Conservation (phyloP, 2,113 vertebrate species). For the Epinephelus cyanopodus region DNA sequence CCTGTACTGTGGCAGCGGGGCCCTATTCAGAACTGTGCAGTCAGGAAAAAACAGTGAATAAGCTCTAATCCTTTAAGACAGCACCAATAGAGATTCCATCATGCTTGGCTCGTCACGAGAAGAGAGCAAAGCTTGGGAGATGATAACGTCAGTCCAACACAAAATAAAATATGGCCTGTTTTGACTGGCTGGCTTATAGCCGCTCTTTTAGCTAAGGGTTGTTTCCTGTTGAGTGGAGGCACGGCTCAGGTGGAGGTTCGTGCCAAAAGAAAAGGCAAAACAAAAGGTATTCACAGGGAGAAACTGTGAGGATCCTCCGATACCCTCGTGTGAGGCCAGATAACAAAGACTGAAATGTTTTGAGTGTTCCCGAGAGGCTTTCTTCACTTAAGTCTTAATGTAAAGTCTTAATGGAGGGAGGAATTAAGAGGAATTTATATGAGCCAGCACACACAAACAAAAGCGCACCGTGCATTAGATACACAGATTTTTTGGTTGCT, state of each 20-base stretch:
- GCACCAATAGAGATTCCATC: constrained; percentile 77
- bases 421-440: constrained; percentile 29
- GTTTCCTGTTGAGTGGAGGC: constrained; percentile 73
- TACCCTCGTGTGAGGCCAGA: constrained; percentile 28
- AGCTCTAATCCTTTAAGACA: constrained; percentile 78
- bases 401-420: constrained; percentile 21
- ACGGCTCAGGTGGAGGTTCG: constrained; percentile 55
- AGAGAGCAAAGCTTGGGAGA: constrained; percentile 68
- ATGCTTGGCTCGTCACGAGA: constrained; percentile 72
- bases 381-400: constrained; percentile 4
- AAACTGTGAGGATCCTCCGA: constrained; percentile 43
- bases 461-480: background rate
- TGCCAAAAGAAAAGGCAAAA: constrained; percentile 67
- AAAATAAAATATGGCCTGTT: constrained; percentile 78
- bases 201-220: constrained; percentile 60
- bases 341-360: constrained; percentile 53
- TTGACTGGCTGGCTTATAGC: constrained; percentile 74
- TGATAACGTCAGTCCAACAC: constrained; percentile 69
- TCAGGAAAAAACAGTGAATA: constrained; percentile 72
- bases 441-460: constrained; percentile 29
- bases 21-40: constrained; percentile 67
- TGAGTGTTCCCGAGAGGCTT: constrained; percentile 30
- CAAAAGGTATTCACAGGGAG: constrained; percentile 59
- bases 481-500: background rate
- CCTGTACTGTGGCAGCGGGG: constrained; percentile 58